Evolutionary conservation across 2,797 vertebrate species (phyloP).

Genomic region (Lemur catta): DNA sequence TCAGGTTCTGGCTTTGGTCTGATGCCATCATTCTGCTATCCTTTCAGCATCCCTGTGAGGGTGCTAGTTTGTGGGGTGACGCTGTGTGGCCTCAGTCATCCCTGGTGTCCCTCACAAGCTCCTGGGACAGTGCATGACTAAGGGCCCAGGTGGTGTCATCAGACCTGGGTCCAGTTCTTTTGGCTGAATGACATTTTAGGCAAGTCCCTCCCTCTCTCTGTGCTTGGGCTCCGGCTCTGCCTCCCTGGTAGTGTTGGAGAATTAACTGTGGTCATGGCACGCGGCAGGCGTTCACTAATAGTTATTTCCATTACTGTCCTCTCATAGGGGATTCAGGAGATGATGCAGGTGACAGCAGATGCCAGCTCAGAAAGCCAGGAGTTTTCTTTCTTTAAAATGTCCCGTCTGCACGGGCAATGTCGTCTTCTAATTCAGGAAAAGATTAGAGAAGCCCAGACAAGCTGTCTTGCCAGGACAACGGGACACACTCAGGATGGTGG

Average conservation of each 20-base stretch:
- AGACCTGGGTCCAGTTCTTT: background rate
- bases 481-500: background rate
- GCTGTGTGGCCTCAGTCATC: background rate
- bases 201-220: background rate
- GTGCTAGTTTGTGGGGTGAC: background rate
- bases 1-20: background rate
- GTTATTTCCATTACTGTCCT: background rate
- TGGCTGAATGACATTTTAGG: background rate
- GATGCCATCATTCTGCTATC: background rate
- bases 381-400: background rate
- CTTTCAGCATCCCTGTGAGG: accelerated
- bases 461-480: background rate
- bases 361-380: background rate
- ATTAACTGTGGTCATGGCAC: background rate
- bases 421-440: background rate
- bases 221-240: background rate
- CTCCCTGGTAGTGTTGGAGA: background rate
- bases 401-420: background rate
- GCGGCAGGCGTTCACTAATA: background rate
- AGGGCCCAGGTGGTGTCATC: background rate
- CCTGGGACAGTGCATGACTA: background rate
- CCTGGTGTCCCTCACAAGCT: background rate
- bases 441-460: background rate
- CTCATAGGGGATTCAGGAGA: background rate
- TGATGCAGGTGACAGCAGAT: background rate